Base-by-base conservation (phyloP, 1,140 invertebrate species). In the Thaumetopoea pityocampa region DNA sequence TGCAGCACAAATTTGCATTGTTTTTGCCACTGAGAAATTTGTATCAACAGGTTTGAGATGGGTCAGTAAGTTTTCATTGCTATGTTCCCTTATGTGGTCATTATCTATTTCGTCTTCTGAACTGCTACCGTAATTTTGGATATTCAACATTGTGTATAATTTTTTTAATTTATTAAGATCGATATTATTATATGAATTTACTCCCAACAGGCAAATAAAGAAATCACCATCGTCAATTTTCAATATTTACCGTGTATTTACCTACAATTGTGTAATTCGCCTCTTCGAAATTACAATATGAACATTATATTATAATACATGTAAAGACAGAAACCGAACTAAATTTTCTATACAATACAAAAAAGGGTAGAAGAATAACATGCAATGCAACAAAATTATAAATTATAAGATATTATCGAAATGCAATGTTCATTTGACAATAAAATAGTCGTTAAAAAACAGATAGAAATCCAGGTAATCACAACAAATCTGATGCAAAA, bases 1-100 rank as follows among this genome's bases (percentile, higher is more conserved):
- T 1, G 94, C 92, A 16, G 94, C 88, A 83, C 93, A 93, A 52
- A 96, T 84, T 51, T 90, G 85, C 41, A 95, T 82, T 3, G 82
- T 72, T 58, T 88, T 86, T 53, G 72, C 74, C 49, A 89, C 38
- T 16, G 87, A 86, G 26, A 74, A 59, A 40, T 51, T 73, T n/a
- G 70, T 48, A 70, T 83, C 74, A 50, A 89, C 57, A 26, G 87
- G 87, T 70, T 88, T 87, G 9, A 90, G 73, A 78, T 90, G 88
- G 9, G 67, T 65, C 29, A 83, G 78, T 60, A 83, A 45, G 12
- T 70, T 78, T 60, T 78, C 78, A 24, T 77, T 85, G 19, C 76
- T 81, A 23, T 76, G 44, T 54, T 68, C 46, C 51, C 61, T 60
- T 28, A 52, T 54, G 23, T 68, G 72, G 32, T 79, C 62, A 35